Conservation (phyloP, 2,113 vertebrate genomes). For the Zapus hudsonius region DNA sequence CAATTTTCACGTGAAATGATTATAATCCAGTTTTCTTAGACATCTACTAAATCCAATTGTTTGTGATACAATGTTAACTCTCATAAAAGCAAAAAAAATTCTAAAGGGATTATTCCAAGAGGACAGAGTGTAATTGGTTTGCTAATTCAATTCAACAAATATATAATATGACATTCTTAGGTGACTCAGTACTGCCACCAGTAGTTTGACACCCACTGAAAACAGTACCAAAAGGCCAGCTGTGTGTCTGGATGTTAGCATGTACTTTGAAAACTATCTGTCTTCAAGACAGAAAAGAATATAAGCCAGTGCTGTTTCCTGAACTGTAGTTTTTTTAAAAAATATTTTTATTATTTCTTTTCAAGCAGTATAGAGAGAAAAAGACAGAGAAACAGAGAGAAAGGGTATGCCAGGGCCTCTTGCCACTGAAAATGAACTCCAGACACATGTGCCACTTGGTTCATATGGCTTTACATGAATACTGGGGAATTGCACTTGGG, state of each 20-base stretch:
- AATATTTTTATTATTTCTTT: too few relatives aligned
- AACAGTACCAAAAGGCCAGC: background rate
- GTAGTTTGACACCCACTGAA: too few relatives aligned
- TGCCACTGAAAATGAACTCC: too few relatives aligned
- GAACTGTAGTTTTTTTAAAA: fast-evolving
- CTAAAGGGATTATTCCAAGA: background rate
- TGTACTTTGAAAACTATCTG: background rate
- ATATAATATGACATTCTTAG: background rate
- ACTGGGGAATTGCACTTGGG: too few relatives aligned
- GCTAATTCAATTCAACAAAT: background rate
- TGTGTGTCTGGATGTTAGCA: background rate
- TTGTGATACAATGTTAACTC: background rate
- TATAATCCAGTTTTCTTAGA: background rate
- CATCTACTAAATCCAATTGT: background rate
- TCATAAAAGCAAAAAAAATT: background rate
- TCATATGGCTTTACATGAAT: too few relatives aligned
- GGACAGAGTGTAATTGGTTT: background rate
- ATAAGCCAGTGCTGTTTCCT: fast-evolving
- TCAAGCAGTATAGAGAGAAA: too few relatives aligned
- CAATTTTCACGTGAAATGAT: background rate
- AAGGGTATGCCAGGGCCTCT: too few relatives aligned
- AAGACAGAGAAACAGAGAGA: too few relatives aligned
- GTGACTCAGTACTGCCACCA: background rate
- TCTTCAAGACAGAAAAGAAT: background rate
- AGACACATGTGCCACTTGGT: too few relatives aligned